phyloP scores from a whole-genome alignment of 2,888 invertebrate genomes.

The Heliconius erato region DNA sequence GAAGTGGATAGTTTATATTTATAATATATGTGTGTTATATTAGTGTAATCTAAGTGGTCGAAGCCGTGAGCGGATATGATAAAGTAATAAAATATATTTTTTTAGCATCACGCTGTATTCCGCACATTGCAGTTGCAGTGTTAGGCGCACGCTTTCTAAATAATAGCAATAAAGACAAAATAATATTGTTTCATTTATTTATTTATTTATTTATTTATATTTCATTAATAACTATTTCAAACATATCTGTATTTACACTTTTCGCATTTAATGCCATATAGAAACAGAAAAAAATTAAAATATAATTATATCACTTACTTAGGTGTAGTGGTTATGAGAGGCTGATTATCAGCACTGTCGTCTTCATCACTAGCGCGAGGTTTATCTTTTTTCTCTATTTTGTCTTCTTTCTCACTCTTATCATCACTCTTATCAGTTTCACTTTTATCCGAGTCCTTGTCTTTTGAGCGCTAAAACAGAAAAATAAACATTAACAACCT shows the following conservation, averaged over 20 bases:
- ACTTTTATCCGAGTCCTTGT: conserved; percentile 81
- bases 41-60: too few species aligned
- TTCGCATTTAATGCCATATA: too few species aligned
- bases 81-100: neutral
- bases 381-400: conserved; percentile 75
- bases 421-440: conserved; percentile 81
- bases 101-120: too few species aligned
- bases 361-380: conserved; percentile 77
- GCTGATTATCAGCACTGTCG: conserved; percentile 83
- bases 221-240: neutral
- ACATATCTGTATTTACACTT: neutral
- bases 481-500: neutral
- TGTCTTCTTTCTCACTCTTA: conserved; percentile 74
- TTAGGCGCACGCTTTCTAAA: too few species aligned
- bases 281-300: neutral
- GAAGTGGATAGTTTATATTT: neutral
- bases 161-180: too few species aligned
- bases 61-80: neutral
- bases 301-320: conserved; percentile 64
- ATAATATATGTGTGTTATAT: too few species aligned
- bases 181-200: too few species aligned
- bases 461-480: conserved; percentile 68
- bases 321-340: conserved; percentile 71
- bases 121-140: too few species aligned
- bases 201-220: too few species aligned